Evolutionary conservation across 2,113 vertebrate genomes (phyloP), one percentile per base, ranked within the genome.

Genomic region (Poeciliopsis occidentalis): DNA sequence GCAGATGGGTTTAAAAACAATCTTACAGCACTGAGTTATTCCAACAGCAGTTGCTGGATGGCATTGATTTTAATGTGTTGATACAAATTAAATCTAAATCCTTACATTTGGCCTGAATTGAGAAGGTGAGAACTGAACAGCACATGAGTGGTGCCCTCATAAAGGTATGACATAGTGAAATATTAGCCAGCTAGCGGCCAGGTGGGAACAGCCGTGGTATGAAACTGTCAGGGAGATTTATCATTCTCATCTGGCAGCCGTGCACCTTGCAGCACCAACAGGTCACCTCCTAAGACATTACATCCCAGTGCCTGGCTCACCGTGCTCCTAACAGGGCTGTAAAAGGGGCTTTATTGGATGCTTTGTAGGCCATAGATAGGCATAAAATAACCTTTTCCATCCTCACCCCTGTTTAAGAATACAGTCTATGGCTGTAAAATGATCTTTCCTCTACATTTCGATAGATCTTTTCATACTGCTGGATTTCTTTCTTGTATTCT

Each of bases 261-360:
- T 31, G 19, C 70, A 84, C 76, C 76, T 82, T 51, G 74, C 69
- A 85, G 75, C 76, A 82, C 74, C 63, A 22, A 4, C 60, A 60
- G 83, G 84, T 85, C 89, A 81, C 71, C 71, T 79, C 76, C 67
- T 70, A 62, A 88, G 83, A 91, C 91, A 89, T 91, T 87, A 85
- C 87, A 86, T 88, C 85, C 83, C 66, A 44, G 83, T 86, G 89
- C 76, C 72, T 81, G 76, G 82, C 77, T 69, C 70, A 47, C 78
- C 67, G 73, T 72, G 76, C 41, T 76, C 68, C 81, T 83, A 66
- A 87, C 80, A 85, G 69, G 73, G 71, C 41, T 30, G 47, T 89
- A 85, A 85, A 83, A 83, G 31, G 68, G 60, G 39, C 26, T 89
- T 84, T 83, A 81, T 61, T 79, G 85, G 74, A 69, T 12, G 26